These are phyloP conservation scores for Cladopsammia gracilis DNA, from an alignment of 64 coral and sea anemone species.

Conservation along the genomic window DNA sequence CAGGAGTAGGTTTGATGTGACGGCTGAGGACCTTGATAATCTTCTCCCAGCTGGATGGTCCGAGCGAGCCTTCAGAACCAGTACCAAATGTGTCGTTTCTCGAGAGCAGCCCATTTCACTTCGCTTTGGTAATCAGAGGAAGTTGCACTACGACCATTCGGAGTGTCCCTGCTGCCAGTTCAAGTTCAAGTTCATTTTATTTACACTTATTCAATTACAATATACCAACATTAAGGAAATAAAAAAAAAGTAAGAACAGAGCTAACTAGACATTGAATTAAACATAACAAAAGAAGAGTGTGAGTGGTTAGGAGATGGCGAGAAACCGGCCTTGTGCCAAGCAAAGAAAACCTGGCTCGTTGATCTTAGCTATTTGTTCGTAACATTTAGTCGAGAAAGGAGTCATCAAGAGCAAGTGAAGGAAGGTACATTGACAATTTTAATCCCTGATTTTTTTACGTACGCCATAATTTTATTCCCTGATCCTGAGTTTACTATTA, in stretches of 20 bases:
- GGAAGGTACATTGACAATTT: neutral
- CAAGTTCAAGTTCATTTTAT: too few species aligned
- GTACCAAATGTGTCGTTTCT: constrained; percentile 26
- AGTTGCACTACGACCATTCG: constrained; percentile 38
- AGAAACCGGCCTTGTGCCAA: constrained; percentile 18
- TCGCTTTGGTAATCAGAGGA: neutral
- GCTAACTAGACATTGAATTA: too few species aligned
- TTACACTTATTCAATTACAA: too few species aligned
- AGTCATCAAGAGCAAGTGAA: constrained; percentile 23
- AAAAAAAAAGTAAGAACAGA: too few species aligned
- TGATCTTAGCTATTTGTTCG: constrained; percentile 13
- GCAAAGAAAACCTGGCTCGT: constrained; percentile 32
- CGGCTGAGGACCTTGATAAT: constrained; percentile 8
- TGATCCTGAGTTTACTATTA: too few species aligned
- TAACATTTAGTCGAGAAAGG: constrained; percentile 35
- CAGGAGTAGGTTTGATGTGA: neutral
- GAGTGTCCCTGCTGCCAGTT: neutral
- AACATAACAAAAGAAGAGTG: too few species aligned
- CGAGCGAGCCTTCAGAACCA: constrained; percentile 5
- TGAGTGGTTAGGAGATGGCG: constrained; percentile 29
- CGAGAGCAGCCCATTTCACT: neutral
- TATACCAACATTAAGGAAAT: too few species aligned
- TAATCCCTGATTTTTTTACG: too few species aligned
- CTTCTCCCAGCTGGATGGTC: constrained; percentile 49
- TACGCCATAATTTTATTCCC: too few species aligned